Percentiles rank a stretch among this genome's conserved stretches.
Conservation (phyloP, 2,888 invertebrate species). For the Allophyes oxyacanthae region DNA sequence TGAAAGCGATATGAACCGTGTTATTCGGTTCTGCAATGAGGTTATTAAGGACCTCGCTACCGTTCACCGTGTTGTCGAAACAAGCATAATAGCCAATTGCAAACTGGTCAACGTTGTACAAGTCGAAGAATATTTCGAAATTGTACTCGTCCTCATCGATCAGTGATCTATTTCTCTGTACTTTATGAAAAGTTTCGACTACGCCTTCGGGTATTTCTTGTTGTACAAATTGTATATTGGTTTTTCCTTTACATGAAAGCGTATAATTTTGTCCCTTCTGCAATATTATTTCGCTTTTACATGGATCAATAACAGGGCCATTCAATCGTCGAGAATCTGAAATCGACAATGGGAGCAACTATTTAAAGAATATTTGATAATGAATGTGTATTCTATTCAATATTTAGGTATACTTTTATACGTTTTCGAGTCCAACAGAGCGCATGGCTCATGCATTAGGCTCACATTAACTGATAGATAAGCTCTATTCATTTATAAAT, state of each 20-base stretch:
- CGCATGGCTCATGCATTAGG: too few species aligned
- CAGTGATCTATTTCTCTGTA: conserved; percentile 38
- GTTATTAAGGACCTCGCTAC: conserved; percentile 65
- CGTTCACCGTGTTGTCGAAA: conserved; percentile 77
- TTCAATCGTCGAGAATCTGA: conserved; percentile 76
- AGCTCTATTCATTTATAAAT: background rate
- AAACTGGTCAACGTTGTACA: conserved; percentile 79
- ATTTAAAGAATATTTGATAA: conserved; percentile 11
- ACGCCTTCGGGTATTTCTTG: conserved; percentile 77
- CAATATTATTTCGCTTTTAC: conserved; percentile 75
- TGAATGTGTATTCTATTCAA: too few species aligned
- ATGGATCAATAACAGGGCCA: conserved; percentile 76
- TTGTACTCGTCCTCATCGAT: conserved; percentile 66
- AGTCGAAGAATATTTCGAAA: conserved; percentile 82
- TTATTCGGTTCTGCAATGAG: conserved; percentile 76
- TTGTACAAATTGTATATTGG: conserved; percentile 72
- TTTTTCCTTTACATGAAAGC: conserved; percentile 74
- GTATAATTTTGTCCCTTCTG: conserved; percentile 80
- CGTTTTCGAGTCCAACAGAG: too few species aligned
- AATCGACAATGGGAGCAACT: conserved; percentile 65
- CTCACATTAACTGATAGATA: too few species aligned
- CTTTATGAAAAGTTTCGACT: conserved; percentile 60
- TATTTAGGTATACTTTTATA: too few species aligned
- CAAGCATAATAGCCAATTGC: conserved; percentile 90
- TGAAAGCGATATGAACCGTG: conserved; percentile 74